Percentiles rank a stretch among this genome's conserved stretches.
These are phyloP conservation scores for Amphipyra tragopoginis DNA, from an alignment of 2,888 invertebrate species.

Conservation along the genomic window DNA sequence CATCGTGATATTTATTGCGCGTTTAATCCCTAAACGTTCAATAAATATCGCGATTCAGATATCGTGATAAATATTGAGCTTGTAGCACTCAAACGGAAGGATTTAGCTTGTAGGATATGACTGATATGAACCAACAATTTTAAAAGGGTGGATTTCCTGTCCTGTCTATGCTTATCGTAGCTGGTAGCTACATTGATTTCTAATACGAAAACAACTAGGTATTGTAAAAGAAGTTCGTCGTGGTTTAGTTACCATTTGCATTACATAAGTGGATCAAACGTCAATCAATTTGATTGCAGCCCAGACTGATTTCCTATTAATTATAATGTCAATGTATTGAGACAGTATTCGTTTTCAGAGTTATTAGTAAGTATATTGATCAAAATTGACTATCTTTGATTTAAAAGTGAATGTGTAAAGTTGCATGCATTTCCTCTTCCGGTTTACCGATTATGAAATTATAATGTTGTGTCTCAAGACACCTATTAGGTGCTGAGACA, in stretches of 20 bases:
- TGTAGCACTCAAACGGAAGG: too few species aligned
- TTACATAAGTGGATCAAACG: slow-evolving; percentile 12
- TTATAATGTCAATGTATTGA: slow-evolving; percentile 22
- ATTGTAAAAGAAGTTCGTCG: slow-evolving; percentile 18
- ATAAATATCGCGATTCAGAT: too few species aligned
- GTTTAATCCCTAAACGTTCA: too few species aligned
- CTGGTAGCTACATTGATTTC: too few species aligned
- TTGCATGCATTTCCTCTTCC: slow-evolving; percentile 24
- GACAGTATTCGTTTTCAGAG: slow-evolving; percentile 3
- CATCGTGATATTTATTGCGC: too few species aligned
- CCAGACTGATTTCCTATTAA: slow-evolving; percentile 13
- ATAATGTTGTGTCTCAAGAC: too few species aligned
- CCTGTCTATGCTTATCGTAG: too few species aligned
- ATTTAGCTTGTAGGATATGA: too few species aligned
- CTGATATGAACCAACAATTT: too few species aligned
- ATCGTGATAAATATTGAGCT: too few species aligned
- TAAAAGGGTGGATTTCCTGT: too few species aligned
- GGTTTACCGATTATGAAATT: slow-evolving; percentile 5
- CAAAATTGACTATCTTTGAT: slow-evolving; percentile 5
- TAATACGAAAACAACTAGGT: neutral
- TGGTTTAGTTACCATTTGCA: slow-evolving; percentile 13
- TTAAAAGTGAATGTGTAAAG: slow-evolving; percentile 6
- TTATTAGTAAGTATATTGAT: slow-evolving; percentile 8
- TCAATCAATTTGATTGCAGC: slow-evolving; percentile 11
- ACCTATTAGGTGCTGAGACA: too few species aligned